Evolutionary conservation across 2,888 invertebrate species (phyloP).

Genomic region (Gortyna flavago): DNA sequence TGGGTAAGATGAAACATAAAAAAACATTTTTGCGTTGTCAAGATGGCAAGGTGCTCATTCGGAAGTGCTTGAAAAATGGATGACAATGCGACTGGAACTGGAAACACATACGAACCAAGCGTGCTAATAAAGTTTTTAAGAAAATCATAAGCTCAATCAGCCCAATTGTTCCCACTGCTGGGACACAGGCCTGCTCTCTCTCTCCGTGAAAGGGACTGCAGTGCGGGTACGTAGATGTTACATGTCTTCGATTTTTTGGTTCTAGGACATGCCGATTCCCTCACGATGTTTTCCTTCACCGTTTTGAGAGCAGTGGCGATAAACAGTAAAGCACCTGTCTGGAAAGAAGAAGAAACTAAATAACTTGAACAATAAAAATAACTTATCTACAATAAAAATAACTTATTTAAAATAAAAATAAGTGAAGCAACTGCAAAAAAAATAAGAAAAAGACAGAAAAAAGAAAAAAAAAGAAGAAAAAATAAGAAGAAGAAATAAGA

Average conservation of each 20-base stretch:
- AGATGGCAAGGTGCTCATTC: neutral
- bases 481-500: no score
- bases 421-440: neutral
- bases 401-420: neutral
- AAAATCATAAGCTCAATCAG: neutral
- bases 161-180: neutral
- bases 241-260: neutral
- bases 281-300: no score
- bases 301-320: no score
- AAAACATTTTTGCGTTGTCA: neutral
- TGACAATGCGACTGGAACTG: neutral
- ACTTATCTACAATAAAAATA: no score
- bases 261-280: no score
- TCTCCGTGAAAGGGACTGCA: neutral
- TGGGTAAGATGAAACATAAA: conserved; percentile 32
- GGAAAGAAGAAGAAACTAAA: neutral
- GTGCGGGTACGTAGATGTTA: neutral
- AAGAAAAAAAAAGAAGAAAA: no score
- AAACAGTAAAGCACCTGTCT: no score
- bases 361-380: neutral
- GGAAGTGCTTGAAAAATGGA: neutral
- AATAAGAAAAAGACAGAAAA: no score
- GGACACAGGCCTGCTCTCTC: neutral
- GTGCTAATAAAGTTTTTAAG: neutral
- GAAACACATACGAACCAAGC: neutral